phyloP scores from a whole-genome alignment of 2,888 invertebrate genomes.

The Conops quadrifasciatus region DNA sequence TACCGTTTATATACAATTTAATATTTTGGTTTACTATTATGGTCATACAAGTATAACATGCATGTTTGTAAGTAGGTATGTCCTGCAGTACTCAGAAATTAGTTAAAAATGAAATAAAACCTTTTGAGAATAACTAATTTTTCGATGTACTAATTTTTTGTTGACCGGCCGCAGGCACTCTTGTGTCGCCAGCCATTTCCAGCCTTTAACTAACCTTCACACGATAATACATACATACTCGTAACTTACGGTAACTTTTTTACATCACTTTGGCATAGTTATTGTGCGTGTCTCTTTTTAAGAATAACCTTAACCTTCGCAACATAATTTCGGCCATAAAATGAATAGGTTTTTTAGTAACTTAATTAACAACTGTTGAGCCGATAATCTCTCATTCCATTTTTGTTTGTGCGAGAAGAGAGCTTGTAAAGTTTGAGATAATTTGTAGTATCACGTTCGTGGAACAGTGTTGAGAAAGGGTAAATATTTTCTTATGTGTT shows the following conservation, averaged over 20 bases:
- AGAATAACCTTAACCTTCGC: conserved; percentile 13
- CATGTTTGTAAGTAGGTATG: neutral
- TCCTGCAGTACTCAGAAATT: conserved; percentile 1
- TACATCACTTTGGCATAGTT: neutral
- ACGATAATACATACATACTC: neutral
- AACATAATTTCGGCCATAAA: too few species aligned
- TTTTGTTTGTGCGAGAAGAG: too few species aligned
- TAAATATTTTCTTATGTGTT: too few species aligned
- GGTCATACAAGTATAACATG: neutral
- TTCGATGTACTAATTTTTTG: neutral
- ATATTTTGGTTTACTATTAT: neutral
- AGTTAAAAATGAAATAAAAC: conserved; percentile 36
- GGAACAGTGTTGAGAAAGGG: neutral
- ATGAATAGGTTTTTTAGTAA: too few species aligned
- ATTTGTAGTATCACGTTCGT: neutral
- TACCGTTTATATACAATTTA: conserved; percentile 39
- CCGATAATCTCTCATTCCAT: too few species aligned
- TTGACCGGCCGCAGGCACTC: neutral
- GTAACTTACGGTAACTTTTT: too few species aligned
- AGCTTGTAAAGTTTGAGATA: neutral
- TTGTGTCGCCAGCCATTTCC: neutral
- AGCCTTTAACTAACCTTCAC: neutral
- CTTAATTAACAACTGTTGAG: too few species aligned
- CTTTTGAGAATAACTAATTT: neutral
- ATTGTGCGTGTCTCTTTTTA: neutral